Evolutionary conservation across 1,140 invertebrate species (phyloP), one percentile per base, ranked within the genome.

Genomic region (Phthorimaea operculella): DNA sequence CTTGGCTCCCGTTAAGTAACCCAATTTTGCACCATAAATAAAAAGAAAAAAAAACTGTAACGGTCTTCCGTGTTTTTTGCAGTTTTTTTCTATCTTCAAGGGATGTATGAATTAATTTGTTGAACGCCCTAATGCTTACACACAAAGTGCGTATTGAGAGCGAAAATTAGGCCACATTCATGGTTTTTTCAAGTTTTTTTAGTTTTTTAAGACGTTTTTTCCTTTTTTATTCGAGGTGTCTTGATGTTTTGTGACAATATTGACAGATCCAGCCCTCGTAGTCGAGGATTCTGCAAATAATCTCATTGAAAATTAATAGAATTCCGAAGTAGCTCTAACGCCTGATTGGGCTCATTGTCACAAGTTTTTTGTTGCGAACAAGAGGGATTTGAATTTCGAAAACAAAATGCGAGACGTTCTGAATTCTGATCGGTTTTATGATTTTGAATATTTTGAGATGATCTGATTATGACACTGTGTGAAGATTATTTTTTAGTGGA

Each of bases 1-100:
- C 63, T 51, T 45, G 55, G 76, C 77, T 82, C 67, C 81, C 79
- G 79, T 79, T 84, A 84, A 84, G 81, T 81, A 82, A 84, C 79
- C 81, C 75, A 84, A 84, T 84, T 82, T 79, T 81, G 66, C 79
- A 76, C 81, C 77, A 76, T 82, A 82, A 82, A 84, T 84, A 82
- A 76, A 68, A 72, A 60, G 42, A 65, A 64, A 72, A 75, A 79
- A 83, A 82, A 72, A 60, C 6, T 49, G 18, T 74, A 80, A 76
- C 76, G 79, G 76, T 72, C 71, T 75, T 72, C 57, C 49, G 45
- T 48, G 39, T 73, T 75, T 79, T 72, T 79, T 77, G 1, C 15
- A 6, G 10, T 3, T 28, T 48, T 48, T 48, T 48, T 48, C 2
- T 48, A 48, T 48, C 16, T 4, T 50, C 21, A 15, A 47, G 54